These are phyloP conservation scores for Hemibagrus guttatus DNA, from an alignment of 2,797 vertebrate genomes.

Conservation along the genomic window DNA sequence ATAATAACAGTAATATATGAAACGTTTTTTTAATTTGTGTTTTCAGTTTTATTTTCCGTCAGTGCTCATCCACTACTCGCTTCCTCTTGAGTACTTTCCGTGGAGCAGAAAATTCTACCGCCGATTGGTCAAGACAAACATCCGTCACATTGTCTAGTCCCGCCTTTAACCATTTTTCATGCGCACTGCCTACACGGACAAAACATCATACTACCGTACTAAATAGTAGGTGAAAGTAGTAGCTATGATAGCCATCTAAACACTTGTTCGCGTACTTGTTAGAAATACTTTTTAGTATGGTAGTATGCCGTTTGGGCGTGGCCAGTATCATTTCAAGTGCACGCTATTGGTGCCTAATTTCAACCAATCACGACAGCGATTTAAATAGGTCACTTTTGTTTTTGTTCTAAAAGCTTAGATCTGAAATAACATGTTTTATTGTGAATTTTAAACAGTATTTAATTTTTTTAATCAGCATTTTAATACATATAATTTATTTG, in stretches of 20 bases:
- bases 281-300: not conserved
- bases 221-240: not conserved
- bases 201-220: not conserved
- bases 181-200: not conserved
- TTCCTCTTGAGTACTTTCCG: slow-evolving; percentile 50
- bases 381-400: slow-evolving; percentile 7
- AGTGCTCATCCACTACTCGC: not conserved
- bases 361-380: not conserved
- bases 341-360: not conserved
- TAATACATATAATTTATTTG: not conserved
- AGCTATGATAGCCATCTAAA: too few species aligned
- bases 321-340: slow-evolving; percentile 9
- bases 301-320: not conserved
- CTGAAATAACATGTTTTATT: not conserved
- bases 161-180: not conserved
- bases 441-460: too few species aligned
- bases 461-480: not conserved
- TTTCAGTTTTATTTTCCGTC: slow-evolving; percentile 16
- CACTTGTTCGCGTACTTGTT: not conserved
- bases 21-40: not conserved
- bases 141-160: slow-evolving; percentile 26
- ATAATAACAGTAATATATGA: not conserved
- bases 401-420: not conserved
- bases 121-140: slow-evolving; percentile 46
- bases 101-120: not conserved